Percentiles rank a stretch among this genome's conserved stretches.
Evolutionary conservation across 2,797 vertebrate species (phyloP).

Genomic region (Chromobotia macracanthus): DNA sequence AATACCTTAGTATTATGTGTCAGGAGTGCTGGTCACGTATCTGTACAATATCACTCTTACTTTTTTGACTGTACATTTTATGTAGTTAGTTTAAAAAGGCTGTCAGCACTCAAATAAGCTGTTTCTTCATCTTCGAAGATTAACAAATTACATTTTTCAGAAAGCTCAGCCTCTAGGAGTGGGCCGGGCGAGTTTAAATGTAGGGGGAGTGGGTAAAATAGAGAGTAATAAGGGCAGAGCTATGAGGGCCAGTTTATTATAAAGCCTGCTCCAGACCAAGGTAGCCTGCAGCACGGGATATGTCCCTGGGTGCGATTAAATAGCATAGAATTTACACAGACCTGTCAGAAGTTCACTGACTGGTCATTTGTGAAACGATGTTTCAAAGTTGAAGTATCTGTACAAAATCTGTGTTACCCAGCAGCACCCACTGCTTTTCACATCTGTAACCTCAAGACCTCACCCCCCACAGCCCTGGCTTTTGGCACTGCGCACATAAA

Average conservation of each 20-base stretch:
- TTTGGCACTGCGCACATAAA: slow-evolving; percentile 90
- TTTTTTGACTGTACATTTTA: slow-evolving; percentile 82
- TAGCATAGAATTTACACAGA: slow-evolving; percentile 41
- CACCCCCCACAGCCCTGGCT: slow-evolving; percentile 74
- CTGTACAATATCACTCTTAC: slow-evolving; percentile 90
- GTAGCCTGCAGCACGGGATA: slow-evolving; percentile 61
- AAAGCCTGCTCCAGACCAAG: slow-evolving; percentile 70
- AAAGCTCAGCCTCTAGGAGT: slow-evolving; percentile 63
- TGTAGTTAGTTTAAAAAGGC: slow-evolving; percentile 90
- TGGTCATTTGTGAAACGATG: background rate
- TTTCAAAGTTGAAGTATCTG: background rate
- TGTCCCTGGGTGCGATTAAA: slow-evolving; percentile 34
- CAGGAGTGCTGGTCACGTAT: slow-evolving; percentile 89
- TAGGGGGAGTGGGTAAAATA: slow-evolving; percentile 48
- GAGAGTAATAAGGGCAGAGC: slow-evolving; percentile 48
- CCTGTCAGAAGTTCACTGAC: slow-evolving; percentile 25
- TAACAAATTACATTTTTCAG: slow-evolving; percentile 85
- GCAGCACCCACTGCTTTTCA: slow-evolving; percentile 18
- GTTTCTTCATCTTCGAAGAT: slow-evolving; percentile 73
- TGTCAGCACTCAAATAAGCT: slow-evolving; percentile 92
- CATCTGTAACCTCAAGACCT: slow-evolving; percentile 55
- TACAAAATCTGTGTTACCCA: slow-evolving; percentile 22
- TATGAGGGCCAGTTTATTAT: slow-evolving; percentile 77
- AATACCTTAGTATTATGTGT: slow-evolving; percentile 86
- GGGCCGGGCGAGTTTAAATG: slow-evolving; percentile 45